These are phyloP conservation scores for Epistrophella euchroma DNA, from an alignment of 2,888 invertebrate genomes.

Conservation along the genomic window DNA sequence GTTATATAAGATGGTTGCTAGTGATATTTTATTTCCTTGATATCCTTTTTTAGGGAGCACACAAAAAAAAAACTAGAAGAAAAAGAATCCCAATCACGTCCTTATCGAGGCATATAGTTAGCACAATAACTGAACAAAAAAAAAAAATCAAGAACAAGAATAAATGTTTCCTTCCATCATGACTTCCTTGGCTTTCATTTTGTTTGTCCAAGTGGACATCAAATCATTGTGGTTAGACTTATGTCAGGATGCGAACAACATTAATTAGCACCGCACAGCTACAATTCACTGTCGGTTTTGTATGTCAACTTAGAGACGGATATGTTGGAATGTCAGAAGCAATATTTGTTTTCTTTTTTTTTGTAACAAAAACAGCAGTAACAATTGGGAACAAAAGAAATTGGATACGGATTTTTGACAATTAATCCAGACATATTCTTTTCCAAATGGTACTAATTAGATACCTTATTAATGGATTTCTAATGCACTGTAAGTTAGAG, in stretches of 20 bases:
- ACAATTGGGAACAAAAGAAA: constrained; percentile 6
- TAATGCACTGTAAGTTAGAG: constrained; percentile 49
- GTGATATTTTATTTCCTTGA: constrained; percentile 22
- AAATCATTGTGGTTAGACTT: constrained; percentile 48
- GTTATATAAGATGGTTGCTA: constrained; percentile 9
- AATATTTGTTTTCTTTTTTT: neutral
- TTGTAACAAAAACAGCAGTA: neutral
- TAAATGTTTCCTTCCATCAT: constrained; percentile 23
- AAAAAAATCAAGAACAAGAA: constrained; percentile 1
- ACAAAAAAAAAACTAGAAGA: neutral
- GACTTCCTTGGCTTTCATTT: constrained; percentile 26
- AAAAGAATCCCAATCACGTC: constrained; percentile 13
- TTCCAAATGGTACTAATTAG: neutral
- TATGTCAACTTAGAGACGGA: constrained; percentile 31
- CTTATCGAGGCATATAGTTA: neutral
- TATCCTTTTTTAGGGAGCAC: constrained; percentile 8
- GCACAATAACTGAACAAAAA: neutral
- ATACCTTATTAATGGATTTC: constrained; percentile 44
- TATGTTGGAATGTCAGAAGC: constrained; percentile 22
- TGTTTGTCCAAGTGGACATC: constrained; percentile 39
- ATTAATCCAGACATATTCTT: constrained; percentile 28
- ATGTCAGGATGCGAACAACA: constrained; percentile 64
- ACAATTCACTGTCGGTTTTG: constrained; percentile 59
- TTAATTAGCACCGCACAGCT: constrained; percentile 61
- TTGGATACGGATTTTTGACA: constrained; percentile 44